A percentile compares a stretch with the other conserved stretches of the same genome.
These are phyloP conservation scores for Ashinkailepas kermadecensis DNA, from an alignment of 2,888 invertebrate species.

Conservation along the genomic window DNA sequence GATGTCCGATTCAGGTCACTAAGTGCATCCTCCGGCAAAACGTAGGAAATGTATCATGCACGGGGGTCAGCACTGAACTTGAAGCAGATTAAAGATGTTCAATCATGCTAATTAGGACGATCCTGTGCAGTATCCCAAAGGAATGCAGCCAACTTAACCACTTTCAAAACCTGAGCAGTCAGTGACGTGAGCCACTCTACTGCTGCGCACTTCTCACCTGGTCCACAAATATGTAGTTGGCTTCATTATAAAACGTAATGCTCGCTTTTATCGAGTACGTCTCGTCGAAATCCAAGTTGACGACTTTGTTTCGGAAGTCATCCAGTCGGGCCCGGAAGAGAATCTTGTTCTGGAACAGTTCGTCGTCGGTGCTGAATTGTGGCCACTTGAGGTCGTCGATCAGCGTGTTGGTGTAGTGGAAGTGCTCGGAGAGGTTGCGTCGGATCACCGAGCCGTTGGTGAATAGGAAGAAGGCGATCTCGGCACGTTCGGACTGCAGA, in stretches of 20 bases:
- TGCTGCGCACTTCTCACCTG: conserved; percentile 34
- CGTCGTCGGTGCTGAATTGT: neutral
- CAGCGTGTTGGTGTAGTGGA: conserved; percentile 41
- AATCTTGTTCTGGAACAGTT: conserved; percentile 15
- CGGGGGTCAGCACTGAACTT: neutral
- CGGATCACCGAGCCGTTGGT: conserved; percentile 31
- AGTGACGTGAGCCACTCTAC: neutral
- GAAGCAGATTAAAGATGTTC: neutral
- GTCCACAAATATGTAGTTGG: conserved; percentile 40
- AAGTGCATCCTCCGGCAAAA: too few relatives aligned
- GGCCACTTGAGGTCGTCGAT: conserved; percentile 36
- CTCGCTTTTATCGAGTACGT: conserved; percentile 33
- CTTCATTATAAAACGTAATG: conserved; percentile 40
- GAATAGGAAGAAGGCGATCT: conserved; percentile 39
- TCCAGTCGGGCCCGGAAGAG: conserved; percentile 29
- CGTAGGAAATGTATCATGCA: neutral
- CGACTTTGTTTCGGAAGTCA: conserved; percentile 31
- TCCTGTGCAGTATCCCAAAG: neutral
- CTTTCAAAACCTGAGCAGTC: too few relatives aligned
- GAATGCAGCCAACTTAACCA: neutral
- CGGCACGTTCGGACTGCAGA: conserved; percentile 47
- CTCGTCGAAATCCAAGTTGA: conserved; percentile 27
- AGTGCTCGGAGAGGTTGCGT: conserved; percentile 39
- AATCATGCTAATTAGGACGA: neutral
- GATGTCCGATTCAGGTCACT: too few relatives aligned